Base-by-base conservation (phyloP, 2,113 vertebrate genomes). In the Mixornis gularis region DNA sequence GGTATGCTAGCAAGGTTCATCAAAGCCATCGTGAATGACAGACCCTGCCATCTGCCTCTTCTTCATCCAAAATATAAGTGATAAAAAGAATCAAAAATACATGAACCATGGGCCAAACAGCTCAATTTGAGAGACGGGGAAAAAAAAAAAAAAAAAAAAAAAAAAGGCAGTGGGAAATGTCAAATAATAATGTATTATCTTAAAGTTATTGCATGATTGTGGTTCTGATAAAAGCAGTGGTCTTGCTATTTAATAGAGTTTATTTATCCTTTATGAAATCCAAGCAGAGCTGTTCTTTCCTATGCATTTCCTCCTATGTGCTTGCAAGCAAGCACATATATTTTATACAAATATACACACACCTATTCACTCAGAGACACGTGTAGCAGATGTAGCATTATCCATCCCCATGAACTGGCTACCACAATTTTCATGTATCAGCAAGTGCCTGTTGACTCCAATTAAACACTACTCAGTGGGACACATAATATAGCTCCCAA, bases 341-440 rank as follows among this genome's bases (percentile, higher is more conserved):
- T 12, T 38, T 13, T 16, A 12, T 19, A 41, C 2, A 10, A 12
- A 22, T 5, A 13, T 7, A 8, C 1, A 55, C 6, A 59, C 5
- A 52, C 0, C 4, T 19, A 13, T 11, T 7, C 6, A n/a, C 7
- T 26, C 19, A 68, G 22, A 62, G 8, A n/a, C 12, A 36, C 11
- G n/a, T n/a, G n/a, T n/a, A n/a, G n/a, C n/a, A n/a, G 7, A 30
- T n/a, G 10, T 8, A 41, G 1, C 1, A 1, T 62, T 46, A 43
- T 32, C 30, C 10, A 0, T 48, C 18, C 48, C 27, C 25, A 10
- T 9, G 16, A 86, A 18, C 4, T 18, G 22, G 6, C 4, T 34
- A 38, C 14, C 27, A 56, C 6, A 36, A 9, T 30, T 80, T 6
- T 29, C 12, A 26, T 58, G 0, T 26, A 53, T 44, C 4, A 55